Evolutionary conservation across 2,888 invertebrate genomes (phyloP).

Genomic region (Ectobius pallidus): DNA sequence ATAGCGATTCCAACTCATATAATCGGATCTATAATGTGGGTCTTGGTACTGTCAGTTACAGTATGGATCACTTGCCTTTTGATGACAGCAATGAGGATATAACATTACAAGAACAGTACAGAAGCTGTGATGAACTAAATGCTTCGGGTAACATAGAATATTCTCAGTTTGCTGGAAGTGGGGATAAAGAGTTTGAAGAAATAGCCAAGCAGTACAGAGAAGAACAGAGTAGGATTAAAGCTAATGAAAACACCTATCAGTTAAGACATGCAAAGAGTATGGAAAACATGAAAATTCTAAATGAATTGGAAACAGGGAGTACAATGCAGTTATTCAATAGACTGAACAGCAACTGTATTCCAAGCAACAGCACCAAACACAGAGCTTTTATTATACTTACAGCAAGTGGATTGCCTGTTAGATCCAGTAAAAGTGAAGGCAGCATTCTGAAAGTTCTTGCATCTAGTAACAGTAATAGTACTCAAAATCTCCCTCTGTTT

Average conservation of each 20-base stretch:
- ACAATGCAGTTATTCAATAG: too few relatives aligned
- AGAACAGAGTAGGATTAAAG: not conserved
- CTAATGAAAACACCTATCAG: not conserved
- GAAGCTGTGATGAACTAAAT: not conserved
- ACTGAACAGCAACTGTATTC: too few relatives aligned
- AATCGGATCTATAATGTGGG: conserved; percentile 37
- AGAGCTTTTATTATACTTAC: not conserved
- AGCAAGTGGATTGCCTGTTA: not conserved
- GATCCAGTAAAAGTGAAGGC: not conserved
- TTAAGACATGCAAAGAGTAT: not conserved
- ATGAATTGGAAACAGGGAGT: not conserved
- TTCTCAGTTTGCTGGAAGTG: not conserved
- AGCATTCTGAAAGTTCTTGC: not conserved
- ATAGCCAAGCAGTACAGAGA: not conserved
- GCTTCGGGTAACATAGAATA: not conserved
- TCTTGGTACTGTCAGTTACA: conserved; percentile 46
- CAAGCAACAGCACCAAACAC: not conserved
- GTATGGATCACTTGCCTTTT: conserved; percentile 44
- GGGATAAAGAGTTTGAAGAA: conserved; percentile 2
- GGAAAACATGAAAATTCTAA: not conserved
- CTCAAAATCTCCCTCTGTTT: not conserved
- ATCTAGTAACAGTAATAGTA: not conserved
- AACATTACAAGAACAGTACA: not conserved
- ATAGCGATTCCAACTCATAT: conserved; percentile 21
- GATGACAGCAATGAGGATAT: not conserved